These are phyloP conservation scores for Andrena flavipes DNA, from an alignment of 2,888 invertebrate genomes.

Conservation along the genomic window DNA sequence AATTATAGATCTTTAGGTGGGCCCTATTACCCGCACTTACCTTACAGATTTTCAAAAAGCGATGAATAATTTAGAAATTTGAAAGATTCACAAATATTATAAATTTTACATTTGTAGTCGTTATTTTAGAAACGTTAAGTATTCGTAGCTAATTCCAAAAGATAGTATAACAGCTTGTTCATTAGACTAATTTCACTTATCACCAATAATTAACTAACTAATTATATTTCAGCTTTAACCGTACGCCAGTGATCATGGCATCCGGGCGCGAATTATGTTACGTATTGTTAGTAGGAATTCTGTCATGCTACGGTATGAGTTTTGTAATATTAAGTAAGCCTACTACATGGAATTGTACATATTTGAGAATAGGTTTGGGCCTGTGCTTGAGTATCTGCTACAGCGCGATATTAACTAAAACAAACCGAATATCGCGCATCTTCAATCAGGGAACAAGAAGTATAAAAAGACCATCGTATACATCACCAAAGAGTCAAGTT, in stretches of 20 bases:
- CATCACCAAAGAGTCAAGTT: constrained; percentile 91
- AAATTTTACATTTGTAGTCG: no score
- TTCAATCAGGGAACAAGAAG: constrained; percentile 86
- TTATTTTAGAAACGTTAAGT: no score
- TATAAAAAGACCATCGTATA: constrained; percentile 90
- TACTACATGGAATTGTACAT: constrained; percentile 88
- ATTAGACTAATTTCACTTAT: neutral
- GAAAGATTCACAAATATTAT: no score
- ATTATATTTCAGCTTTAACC: constrained; percentile 81
- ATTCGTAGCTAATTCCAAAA: no score
- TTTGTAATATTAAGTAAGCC: constrained; percentile 90
- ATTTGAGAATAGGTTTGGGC: constrained; percentile 89
- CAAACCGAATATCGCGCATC: constrained; percentile 89
- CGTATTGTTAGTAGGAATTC: constrained; percentile 89
- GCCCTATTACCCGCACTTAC: no score
- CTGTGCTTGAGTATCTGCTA: constrained; percentile 91
- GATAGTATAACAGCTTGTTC: no score
- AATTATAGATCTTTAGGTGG: no score
- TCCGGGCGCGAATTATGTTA: constrained; percentile 92
- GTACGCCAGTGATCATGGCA: constrained; percentile 91
- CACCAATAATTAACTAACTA: neutral
- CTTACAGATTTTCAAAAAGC: no score
- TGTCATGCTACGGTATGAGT: constrained; percentile 90
- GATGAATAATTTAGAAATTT: no score
- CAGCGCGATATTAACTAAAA: constrained; percentile 91